A percentile compares a stretch with the other conserved stretches of the same genome.
These are phyloP conservation scores for Lumbricus terrestris DNA, from an alignment of 2,888 invertebrate species.

Conservation along the genomic window DNA sequence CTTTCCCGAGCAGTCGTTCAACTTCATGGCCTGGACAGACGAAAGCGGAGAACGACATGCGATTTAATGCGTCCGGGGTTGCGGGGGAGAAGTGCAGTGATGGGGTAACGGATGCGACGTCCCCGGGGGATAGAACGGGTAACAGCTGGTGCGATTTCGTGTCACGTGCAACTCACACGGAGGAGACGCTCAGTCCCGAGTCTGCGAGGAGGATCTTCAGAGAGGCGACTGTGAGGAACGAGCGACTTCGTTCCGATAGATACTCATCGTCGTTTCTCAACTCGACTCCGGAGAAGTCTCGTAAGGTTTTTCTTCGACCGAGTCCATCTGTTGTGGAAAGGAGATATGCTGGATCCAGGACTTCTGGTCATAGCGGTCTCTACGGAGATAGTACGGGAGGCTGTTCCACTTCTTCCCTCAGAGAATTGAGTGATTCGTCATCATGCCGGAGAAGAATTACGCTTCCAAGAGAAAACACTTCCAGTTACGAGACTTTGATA, in stretches of 20 bases:
- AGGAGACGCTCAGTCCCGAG: constrained; percentile 21
- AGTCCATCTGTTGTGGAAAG: neutral
- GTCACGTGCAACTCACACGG: neutral
- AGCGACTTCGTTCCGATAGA: neutral
- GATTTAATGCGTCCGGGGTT: neutral
- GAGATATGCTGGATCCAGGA: neutral
- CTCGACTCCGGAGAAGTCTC: neutral
- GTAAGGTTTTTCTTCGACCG: neutral
- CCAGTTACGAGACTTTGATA: neutral
- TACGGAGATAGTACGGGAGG: neutral
- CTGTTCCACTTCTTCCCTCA: neutral
- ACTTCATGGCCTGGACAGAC: neutral
- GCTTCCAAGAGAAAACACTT: neutral
- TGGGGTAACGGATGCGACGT: neutral
- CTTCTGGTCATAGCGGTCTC: neutral
- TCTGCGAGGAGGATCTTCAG: constrained; percentile 18
- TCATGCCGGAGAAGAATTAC: neutral
- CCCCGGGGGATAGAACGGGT: neutral
- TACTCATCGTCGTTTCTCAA: neutral
- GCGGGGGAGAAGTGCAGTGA: neutral
- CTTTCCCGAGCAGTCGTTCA: neutral
- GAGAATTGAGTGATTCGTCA: neutral
- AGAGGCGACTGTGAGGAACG: constrained; percentile 17
- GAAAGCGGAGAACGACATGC: neutral
- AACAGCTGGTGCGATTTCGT: neutral